A percentile compares a stretch with the other conserved stretches of the same genome.
Conservation (phyloP, 2,113 vertebrate species). For the Saimiri boliviensis region DNA sequence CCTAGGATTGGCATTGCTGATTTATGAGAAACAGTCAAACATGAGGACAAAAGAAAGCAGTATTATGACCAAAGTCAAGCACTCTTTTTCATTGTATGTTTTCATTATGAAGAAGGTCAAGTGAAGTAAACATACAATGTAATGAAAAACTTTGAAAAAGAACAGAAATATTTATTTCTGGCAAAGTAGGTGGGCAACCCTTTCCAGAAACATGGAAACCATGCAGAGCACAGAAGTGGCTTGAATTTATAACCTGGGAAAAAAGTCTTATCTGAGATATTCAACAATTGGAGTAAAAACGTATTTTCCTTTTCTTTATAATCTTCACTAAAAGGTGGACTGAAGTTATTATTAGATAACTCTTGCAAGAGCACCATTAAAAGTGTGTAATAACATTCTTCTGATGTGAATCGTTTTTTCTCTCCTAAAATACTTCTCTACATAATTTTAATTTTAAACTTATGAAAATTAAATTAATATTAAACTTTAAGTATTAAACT, state of each 20-base stretch:
- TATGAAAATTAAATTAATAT: too few species aligned
- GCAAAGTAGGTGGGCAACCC: background rate
- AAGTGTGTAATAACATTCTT: background rate
- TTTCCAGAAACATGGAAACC: background rate
- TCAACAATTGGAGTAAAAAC: background rate
- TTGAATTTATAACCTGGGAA: background rate
- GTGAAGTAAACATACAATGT: background rate
- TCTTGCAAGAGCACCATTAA: background rate
- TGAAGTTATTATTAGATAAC: background rate
- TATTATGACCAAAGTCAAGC: background rate
- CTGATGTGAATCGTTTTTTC: background rate
- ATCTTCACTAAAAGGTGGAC: constrained; percentile 1
- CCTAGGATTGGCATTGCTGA: background rate
- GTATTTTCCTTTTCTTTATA: background rate
- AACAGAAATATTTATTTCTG: background rate
- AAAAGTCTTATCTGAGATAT: background rate
- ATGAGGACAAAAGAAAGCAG: background rate
- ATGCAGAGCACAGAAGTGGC: background rate
- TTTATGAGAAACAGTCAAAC: background rate
- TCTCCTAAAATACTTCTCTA: background rate
- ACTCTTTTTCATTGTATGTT: background rate
- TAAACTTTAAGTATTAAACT: too few species aligned
- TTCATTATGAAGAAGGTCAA: background rate
- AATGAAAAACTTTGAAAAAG: background rate
- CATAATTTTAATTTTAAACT: background rate